Conservation (phyloP, 2,113 vertebrate species). For the Chionis minor region DNA sequence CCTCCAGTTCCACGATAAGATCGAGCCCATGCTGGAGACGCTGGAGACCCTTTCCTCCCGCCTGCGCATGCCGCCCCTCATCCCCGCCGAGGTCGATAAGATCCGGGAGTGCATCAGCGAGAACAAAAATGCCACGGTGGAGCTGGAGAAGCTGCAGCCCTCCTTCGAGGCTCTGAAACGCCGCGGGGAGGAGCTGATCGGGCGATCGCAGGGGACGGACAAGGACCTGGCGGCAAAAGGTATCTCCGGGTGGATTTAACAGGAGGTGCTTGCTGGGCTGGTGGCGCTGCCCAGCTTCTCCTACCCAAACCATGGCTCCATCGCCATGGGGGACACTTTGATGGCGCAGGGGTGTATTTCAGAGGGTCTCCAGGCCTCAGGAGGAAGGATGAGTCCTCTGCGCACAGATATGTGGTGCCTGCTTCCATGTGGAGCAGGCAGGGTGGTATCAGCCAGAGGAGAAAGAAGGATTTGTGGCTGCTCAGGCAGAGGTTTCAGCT, state of each 20-base stretch:
- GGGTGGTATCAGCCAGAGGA: neutral
- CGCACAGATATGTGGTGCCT: neutral
- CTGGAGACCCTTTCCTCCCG: slow-evolving; percentile 89
- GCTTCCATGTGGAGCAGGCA: neutral
- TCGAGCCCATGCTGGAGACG: slow-evolving; percentile 95
- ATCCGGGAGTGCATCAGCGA: slow-evolving; percentile 96
- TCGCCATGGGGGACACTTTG: neutral
- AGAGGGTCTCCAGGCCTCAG: neutral
- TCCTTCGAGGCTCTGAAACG: slow-evolving; percentile 91
- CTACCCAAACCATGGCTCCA: rapidly evolving
- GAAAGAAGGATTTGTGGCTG: neutral
- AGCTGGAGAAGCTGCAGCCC: slow-evolving; percentile 96
- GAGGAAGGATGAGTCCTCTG: neutral
- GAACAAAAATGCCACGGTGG: slow-evolving; percentile 86
- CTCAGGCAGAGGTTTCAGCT: neutral
- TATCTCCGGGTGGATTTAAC: neutral
- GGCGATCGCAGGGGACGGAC: slow-evolving; percentile 84
- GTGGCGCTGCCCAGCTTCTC: neutral
- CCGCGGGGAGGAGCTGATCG: slow-evolving; percentile 92
- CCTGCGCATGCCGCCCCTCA: slow-evolving; percentile 86
- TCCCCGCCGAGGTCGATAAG: slow-evolving; percentile 97
- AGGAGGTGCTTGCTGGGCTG: neutral
- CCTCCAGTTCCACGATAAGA: slow-evolving; percentile 93
- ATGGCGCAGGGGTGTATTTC: neutral
- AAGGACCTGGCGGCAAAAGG: slow-evolving; percentile 94